These are phyloP conservation scores for Cyclopterus lumpus DNA, from an alignment of 2,797 vertebrate species.

Conservation along the genomic window DNA sequence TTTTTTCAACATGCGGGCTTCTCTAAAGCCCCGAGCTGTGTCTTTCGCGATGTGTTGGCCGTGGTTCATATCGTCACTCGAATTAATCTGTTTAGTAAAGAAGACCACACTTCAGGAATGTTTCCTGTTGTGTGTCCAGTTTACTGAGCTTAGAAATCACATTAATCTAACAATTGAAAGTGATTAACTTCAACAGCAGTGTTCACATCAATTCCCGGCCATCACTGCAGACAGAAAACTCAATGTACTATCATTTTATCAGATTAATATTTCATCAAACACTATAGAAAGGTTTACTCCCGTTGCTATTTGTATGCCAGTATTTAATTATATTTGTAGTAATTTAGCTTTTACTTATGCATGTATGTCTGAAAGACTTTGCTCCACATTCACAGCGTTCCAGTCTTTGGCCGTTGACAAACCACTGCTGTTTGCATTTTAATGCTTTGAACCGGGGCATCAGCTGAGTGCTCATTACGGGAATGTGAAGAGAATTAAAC, in stretches of 20 bases:
- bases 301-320: background rate
- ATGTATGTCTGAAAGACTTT: too few relatives aligned
- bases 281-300: background rate
- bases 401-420: too few relatives aligned
- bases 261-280: background rate
- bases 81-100: background rate
- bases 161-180: background rate
- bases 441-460: background rate
- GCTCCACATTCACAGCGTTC: too few relatives aligned
- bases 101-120: background rate
- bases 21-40: background rate
- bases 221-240: background rate
- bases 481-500: conserved; percentile 6
- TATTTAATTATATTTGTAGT: conserved; percentile 4
- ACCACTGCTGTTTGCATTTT: background rate
- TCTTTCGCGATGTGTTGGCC: background rate
- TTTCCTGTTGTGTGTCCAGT: background rate
- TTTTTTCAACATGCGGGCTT: background rate
- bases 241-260: background rate
- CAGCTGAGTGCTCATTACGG: background rate
- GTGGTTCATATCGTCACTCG: background rate
- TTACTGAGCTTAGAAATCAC: background rate
- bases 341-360: background rate
- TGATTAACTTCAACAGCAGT: background rate
- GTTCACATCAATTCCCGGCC: background rate